Conservation (phyloP, 2,888 invertebrate species). For the Odontocolon sp. region DNA sequence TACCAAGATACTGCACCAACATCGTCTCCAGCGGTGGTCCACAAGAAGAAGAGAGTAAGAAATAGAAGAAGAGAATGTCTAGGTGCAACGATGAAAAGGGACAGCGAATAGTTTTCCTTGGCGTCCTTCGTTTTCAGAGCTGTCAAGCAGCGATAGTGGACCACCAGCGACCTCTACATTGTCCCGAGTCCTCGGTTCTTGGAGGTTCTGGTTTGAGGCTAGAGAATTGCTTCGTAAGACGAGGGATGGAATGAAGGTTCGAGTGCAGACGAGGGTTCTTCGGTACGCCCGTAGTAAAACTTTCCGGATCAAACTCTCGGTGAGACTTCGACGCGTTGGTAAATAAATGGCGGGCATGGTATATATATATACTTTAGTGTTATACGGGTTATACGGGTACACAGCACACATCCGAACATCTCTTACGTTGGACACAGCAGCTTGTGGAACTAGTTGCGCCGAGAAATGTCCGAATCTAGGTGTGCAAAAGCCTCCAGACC, state of each 20-base stretch:
- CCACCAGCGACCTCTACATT: constrained; percentile 13
- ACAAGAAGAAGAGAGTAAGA: constrained; percentile 25
- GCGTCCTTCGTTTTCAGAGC: constrained; percentile 39
- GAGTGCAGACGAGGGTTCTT: not conserved
- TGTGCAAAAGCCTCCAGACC: too few relatives aligned
- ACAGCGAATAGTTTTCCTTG: constrained; percentile 23
- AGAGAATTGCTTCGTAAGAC: constrained; percentile 19
- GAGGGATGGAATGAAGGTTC: not conserved
- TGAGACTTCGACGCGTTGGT: constrained; percentile 55
- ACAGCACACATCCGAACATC: constrained; percentile 29
- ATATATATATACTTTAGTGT: constrained; percentile 11
- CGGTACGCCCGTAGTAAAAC: constrained; percentile 52
- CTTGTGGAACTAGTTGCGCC: constrained; percentile 31
- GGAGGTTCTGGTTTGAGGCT: constrained; percentile 25
- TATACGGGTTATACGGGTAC: constrained; percentile 49
- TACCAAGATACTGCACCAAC: not conserved
- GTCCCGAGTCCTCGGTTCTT: not conserved
- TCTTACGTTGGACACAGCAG: not conserved
- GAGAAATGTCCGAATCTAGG: too few relatives aligned
- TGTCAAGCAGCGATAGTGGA: constrained; percentile 48
- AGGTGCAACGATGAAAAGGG: not conserved
- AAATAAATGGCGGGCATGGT: constrained; percentile 55
- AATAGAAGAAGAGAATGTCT: not conserved
- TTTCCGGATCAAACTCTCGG: constrained; percentile 60
- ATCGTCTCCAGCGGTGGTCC: not conserved